Conservation (phyloP, 1,140 invertebrate species). For the Drosophila guanche region DNA sequence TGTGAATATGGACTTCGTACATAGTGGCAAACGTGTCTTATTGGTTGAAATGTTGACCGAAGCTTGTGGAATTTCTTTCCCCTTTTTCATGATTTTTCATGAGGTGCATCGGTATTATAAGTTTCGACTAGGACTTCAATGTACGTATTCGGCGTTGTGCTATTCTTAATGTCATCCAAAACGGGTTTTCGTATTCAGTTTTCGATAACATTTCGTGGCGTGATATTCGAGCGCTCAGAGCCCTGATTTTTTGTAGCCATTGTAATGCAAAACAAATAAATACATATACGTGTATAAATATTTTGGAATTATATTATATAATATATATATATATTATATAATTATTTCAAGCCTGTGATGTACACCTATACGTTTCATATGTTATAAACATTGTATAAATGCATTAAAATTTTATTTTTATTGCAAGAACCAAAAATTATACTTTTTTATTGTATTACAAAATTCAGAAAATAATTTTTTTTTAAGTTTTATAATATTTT, state of each 20-base stretch:
- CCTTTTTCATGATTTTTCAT: background rate
- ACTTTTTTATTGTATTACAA: too few relatives aligned
- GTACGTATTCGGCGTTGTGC: background rate
- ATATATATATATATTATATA: too few relatives aligned
- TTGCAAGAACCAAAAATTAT: too few relatives aligned
- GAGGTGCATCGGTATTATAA: conserved; percentile 6
- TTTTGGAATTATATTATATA: too few relatives aligned
- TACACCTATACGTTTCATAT: too few relatives aligned
- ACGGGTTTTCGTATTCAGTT: conserved; percentile 55
- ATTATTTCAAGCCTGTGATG: too few relatives aligned
- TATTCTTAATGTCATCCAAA: conserved; percentile 31
- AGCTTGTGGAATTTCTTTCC: background rate
- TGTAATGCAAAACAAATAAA: too few relatives aligned
- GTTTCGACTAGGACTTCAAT: too few relatives aligned
- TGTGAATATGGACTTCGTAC: background rate
- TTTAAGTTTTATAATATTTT: too few relatives aligned
- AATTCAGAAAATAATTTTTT: too few relatives aligned
- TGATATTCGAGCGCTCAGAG: conserved; percentile 34
- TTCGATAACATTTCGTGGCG: conserved; percentile 46
- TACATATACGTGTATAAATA: background rate
- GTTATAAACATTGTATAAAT: too few relatives aligned
- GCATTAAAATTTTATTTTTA: too few relatives aligned
- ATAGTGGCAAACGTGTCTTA: background rate
- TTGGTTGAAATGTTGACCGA: background rate
- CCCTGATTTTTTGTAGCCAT: conserved; percentile 4